Percentiles rank a stretch among this genome's conserved stretches.
Conservation (phyloP, 1,140 invertebrate species). For the Zaprionus taronus region DNA sequence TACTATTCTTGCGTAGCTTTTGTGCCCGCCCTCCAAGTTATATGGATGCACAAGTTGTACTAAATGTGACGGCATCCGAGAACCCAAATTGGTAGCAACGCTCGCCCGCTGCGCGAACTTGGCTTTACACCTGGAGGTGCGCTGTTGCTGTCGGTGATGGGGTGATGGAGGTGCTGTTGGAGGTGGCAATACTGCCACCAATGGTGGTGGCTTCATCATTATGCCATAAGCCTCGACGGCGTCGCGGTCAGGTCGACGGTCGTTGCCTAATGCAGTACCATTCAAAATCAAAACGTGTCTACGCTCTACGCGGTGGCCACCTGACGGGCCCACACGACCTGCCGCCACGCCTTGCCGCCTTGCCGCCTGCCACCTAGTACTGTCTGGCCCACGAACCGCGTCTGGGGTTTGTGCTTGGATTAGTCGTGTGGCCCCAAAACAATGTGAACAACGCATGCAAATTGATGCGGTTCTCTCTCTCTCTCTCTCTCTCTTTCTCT, state of each 20-base stretch:
- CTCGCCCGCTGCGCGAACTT: constrained; percentile 16
- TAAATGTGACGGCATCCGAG: constrained; percentile 72
- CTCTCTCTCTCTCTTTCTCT: neutral
- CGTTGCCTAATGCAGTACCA: constrained; percentile 69
- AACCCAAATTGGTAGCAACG: constrained; percentile 36
- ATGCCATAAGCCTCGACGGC: constrained; percentile 65
- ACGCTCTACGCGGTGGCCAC: constrained; percentile 20
- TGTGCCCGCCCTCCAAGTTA: constrained; percentile 54
- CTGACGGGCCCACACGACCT: constrained; percentile 20
- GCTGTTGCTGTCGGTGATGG: neutral
- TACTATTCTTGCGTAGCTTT: constrained; percentile 21
- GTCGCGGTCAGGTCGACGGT: constrained; percentile 17
- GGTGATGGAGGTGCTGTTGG: too few species aligned
- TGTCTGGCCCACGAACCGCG: neutral
- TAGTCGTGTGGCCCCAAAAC: constrained; percentile 30
- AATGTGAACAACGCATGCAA: constrained; percentile 23
- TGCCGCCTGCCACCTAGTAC: constrained; percentile 6
- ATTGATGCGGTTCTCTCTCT: neutral
- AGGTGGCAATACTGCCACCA: constrained; percentile 8
- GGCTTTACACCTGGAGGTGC: constrained; percentile 1
- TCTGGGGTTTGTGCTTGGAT: constrained; percentile 22
- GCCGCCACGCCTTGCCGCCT: neutral
- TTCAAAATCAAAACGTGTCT: constrained; percentile 80
- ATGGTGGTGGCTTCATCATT: constrained; percentile 60
- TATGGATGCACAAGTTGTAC: constrained; percentile 73